Evolutionary conservation across 2,888 invertebrate genomes (phyloP).

Genomic region (Onthophagus sagittarius): DNA sequence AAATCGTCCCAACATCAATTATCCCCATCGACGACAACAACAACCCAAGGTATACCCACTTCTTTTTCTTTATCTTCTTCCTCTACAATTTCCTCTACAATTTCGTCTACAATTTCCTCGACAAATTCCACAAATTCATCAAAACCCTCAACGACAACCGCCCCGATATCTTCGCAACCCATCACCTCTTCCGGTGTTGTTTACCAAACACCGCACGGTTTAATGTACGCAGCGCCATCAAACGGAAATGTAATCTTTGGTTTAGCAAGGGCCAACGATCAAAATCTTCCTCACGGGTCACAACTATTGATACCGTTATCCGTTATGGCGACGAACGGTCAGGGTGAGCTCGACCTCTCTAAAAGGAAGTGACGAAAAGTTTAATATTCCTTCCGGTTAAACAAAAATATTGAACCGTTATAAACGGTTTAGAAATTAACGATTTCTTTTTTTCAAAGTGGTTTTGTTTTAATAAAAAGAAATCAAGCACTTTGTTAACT

Average conservation of each 20-base stretch:
- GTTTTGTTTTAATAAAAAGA: not conserved
- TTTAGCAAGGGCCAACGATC: conserved; percentile 40
- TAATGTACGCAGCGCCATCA: conserved; percentile 50
- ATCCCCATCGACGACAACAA: conserved; percentile 29
- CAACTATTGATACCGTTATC: conserved; percentile 71
- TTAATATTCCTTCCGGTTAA: not conserved
- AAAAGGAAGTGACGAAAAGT: conserved; percentile 32
- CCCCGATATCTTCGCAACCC: conserved; percentile 23
- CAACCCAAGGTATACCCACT: conserved; percentile 23
- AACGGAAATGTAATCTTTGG: conserved; percentile 50
- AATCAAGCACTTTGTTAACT: not conserved
- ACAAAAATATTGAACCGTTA: not conserved
- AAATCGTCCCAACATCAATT: conserved; percentile 15
- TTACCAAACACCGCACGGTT: conserved; percentile 49
- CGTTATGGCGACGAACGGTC: conserved; percentile 53
- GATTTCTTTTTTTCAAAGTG: no score
- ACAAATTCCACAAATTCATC: conserved; percentile 15
- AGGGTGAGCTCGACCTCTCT: conserved; percentile 33
- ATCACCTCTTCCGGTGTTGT: conserved; percentile 36
- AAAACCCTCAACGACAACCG: conserved; percentile 21
- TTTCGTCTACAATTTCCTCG: conserved; percentile 8
- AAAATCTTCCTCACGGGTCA: conserved; percentile 47
- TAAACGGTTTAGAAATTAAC: no score
- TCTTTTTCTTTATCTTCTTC: conserved; percentile 13
- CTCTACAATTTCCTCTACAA: conserved; percentile 14